Base-by-base conservation (phyloP, 1,140 invertebrate genomes). In the Armadillidium nasatum region DNA sequence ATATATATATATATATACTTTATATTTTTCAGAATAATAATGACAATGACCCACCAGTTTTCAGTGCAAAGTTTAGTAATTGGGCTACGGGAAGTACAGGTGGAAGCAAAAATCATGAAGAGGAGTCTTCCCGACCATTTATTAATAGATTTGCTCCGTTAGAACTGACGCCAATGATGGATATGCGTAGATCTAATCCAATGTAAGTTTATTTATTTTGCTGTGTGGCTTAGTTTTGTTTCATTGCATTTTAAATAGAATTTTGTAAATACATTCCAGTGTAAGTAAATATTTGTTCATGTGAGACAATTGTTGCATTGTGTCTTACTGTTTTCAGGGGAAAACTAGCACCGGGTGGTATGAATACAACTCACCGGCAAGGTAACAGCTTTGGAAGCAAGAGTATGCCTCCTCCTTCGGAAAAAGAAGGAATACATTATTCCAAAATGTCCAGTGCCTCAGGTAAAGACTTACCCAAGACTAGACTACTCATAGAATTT, bases 21-120 rank as follows among this genome's bases (percentile, higher is more conserved):
- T 33, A 3, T 60, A 19, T 60, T 60, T 60, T 19, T 15, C 19
- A 60, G 50, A 60, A 60, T 60, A 4, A 1, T 19, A 19, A 19
- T 60, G 50, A 13, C 15, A 15, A 50, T 4, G 19, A 60, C 1
- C 50, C 11, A 15, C 11, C 19, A 19, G 50, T 15, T 15, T 60
- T 60, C 11, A 60, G 77, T 33, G 71, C 71, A 21, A 66, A 72
- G 33, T 78, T 78, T 44, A 45, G 70, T 22, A 76, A 43, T 60
- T 78, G 77, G 77, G 77, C 74, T 11, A 74, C 73, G 44, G 77
- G 77, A 69, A 78, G 77, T 66, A 75, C 74, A n/a, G 77, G 77
- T 72, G 77, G 77, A 66, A 74, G 74, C 21, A 78, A 78, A 44
- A 74, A 78, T 21, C 77, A 78, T 54, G 74, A 76, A 73, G 77